Conservation (phyloP, 2,113 vertebrate species). For the Vulpes ferrilata region DNA sequence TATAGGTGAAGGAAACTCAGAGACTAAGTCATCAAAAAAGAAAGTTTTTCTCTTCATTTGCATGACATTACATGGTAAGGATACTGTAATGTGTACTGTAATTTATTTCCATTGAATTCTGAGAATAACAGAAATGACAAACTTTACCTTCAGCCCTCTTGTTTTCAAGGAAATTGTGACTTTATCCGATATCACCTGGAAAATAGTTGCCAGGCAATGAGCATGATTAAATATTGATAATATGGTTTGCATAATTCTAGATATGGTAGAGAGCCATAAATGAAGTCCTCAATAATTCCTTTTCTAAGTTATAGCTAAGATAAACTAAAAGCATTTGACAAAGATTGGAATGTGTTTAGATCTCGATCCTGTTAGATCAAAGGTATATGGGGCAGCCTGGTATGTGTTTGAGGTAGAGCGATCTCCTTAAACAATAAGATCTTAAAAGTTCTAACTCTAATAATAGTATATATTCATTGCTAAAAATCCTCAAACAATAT, state of each 20-base stretch:
- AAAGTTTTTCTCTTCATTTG: background rate
- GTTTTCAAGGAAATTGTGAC: conserved; percentile 8
- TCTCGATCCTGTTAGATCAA: background rate
- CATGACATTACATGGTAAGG: background rate
- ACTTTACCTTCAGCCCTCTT: background rate
- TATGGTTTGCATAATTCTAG: background rate
- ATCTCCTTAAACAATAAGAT: background rate
- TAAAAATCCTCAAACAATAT: background rate
- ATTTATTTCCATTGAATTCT: background rate
- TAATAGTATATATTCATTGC: background rate
- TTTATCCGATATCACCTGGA: background rate
- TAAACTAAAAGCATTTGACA: background rate
- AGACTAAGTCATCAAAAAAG: background rate
- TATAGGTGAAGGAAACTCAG: background rate
- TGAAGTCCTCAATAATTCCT: background rate
- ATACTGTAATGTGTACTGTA: background rate
- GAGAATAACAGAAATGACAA: background rate
- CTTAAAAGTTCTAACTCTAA: background rate
- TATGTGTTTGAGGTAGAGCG: background rate
- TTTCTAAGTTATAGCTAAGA: conserved; percentile 7
- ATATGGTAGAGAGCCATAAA: background rate
- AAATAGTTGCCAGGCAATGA: background rate
- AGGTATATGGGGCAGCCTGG: background rate
- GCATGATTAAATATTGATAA: background rate
- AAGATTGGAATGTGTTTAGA: background rate